Base-by-base conservation (phyloP, 2,113 vertebrate genomes). In the Anthoscopus minutus region DNA sequence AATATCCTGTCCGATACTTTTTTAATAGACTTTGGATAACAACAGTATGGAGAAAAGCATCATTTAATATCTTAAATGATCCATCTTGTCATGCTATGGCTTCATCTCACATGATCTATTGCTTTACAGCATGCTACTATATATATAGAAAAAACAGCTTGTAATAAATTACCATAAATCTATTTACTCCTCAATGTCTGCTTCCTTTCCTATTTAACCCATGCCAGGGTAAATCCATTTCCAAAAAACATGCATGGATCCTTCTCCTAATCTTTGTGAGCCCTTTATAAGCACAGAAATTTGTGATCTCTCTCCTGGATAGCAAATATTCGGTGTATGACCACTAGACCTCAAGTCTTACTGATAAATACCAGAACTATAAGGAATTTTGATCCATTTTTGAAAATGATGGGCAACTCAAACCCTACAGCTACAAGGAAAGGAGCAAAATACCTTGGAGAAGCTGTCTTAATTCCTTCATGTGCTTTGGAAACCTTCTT, bases 1-100 rank as follows among this genome's bases (percentile, higher is more conserved):
- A 85, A 92, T 74, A 81, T 28, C 86, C 66, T n/a, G 51, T 10
- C 45, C 40, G 5, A 81, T 91, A 92, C 79, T 50, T 66, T 77
- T 84, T 94, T 88, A 94, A 88, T 89, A 80, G 90, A 88, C 44
- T 96, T 95, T 93, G 65, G 73, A 67, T 94, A 95, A 71, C 58
- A 93, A 53, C 88, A 94, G 79, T 72, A 95, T 64, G 86, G 54
- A 94, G 66, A 84, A 38, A 81, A 67, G 50, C 67, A 73, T 91
- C 54, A 91, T 89, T 90, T 94, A 91, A 91, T 96, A 51, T 90
- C 95, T 73, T 96, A 96, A 96, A 96, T 96, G 94, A 96, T 71
- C 74, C 91, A 88, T 97, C 95, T 86, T 94, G 66, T 85, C 95
- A 78, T 35, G 62, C 78, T 90, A 78, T 35, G 67, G 85, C 77